Conservation (phyloP, 2,113 vertebrate genomes). For the Pycnonotus jocosus region DNA sequence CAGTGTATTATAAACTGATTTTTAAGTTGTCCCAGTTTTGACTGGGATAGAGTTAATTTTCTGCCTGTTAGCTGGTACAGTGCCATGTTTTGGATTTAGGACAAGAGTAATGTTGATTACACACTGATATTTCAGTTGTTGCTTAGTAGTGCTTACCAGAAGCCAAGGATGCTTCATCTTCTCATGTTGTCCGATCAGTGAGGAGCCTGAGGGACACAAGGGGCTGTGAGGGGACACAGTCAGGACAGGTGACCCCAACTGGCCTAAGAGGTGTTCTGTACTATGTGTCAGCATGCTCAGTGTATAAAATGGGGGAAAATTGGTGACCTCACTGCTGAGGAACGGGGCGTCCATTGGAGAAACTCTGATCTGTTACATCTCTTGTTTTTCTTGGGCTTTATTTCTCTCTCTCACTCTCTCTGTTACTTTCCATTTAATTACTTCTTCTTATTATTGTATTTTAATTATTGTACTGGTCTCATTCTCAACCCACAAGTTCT, state of each 20-base stretch:
- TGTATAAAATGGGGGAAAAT: background rate
- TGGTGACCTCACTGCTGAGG: background rate
- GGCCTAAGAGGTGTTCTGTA: background rate
- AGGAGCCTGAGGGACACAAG: background rate
- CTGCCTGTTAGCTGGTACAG: background rate
- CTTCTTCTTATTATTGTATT: accelerated
- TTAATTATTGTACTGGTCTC: background rate
- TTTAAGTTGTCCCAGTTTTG: background rate
- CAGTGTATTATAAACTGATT: background rate
- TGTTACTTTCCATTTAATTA: background rate
- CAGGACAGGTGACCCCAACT: accelerated
- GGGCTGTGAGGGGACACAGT: background rate
- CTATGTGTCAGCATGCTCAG: background rate
- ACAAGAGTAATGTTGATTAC: background rate
- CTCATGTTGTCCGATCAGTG: background rate
- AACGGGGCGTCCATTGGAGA: accelerated
- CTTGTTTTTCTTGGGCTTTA: background rate
- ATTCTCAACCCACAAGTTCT: background rate
- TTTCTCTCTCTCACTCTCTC: background rate
- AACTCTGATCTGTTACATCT: background rate
- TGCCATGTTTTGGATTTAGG: background rate
- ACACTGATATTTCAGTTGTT: background rate
- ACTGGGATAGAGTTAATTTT: background rate
- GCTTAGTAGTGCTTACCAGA: background rate
- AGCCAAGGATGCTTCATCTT: background rate